These are phyloP conservation scores for Psittacara wagleri DNA, from an alignment of 2,113 vertebrate genomes.

Conservation along the genomic window DNA sequence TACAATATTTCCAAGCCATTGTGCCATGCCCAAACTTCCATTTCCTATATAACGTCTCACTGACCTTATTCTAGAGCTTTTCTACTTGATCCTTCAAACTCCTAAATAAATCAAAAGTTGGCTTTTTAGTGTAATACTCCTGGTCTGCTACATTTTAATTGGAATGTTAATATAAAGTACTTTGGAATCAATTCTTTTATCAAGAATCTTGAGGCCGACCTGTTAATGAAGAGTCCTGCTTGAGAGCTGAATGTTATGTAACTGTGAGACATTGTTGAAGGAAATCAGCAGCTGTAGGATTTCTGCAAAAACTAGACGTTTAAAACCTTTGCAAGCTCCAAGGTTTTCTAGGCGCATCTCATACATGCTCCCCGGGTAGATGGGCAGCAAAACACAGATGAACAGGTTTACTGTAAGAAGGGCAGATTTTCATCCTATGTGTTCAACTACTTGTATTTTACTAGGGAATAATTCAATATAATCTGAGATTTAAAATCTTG, in stretches of 20 bases:
- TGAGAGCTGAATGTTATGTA: not conserved
- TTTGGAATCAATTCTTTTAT: not conserved
- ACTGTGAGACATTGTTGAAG: not conserved
- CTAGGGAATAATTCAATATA: not conserved
- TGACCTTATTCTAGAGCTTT: not conserved
- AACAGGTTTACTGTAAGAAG: not conserved
- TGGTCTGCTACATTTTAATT: not conserved
- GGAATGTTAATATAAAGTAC: not conserved
- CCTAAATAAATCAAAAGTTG: not conserved
- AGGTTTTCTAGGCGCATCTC: not conserved
- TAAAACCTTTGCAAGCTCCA: not conserved
- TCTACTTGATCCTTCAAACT: not conserved
- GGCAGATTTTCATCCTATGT: not conserved
- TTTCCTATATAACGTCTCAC: not conserved
- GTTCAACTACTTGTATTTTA: not conserved
- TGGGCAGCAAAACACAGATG: not conserved
- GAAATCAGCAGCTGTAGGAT: not conserved
- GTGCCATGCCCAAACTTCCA: not conserved
- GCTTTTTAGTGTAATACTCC: not conserved
- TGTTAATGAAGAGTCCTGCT: not conserved
- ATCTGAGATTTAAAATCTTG: not conserved
- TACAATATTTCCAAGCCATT: not conserved
- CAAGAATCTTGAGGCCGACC: not conserved
- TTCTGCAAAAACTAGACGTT: not conserved
- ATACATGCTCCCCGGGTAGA: no score